phyloP scores from a whole-genome alignment of 1,140 invertebrate species.

The Pseudachorutes palmiensis region DNA sequence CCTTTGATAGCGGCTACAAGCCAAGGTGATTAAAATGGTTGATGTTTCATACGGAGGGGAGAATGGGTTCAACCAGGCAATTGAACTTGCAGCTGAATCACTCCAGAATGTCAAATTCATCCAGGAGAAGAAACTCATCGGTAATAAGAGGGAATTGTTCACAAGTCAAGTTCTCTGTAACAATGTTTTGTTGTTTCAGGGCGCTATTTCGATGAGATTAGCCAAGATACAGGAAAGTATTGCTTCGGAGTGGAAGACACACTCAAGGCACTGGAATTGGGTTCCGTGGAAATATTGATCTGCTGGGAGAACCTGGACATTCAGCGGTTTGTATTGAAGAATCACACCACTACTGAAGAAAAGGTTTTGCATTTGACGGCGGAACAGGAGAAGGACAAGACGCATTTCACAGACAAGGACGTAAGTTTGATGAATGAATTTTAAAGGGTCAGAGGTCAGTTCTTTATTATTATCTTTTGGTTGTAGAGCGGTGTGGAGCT shows the following conservation, averaged over 20 bases:
- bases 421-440: constrained; percentile 44
- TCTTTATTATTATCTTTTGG: constrained; percentile 16
- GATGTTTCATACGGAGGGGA: constrained; percentile 99
- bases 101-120: constrained; percentile 99
- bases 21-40: constrained; percentile 96
- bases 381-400: constrained; percentile 97
- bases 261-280: constrained; percentile 88
- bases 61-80: constrained; percentile 99
- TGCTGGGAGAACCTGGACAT: constrained; percentile 99
- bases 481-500: constrained; percentile 88
- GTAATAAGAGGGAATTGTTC: constrained; percentile 45
- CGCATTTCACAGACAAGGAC: constrained; percentile 97
- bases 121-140: constrained; percentile 99
- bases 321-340: constrained; percentile 90
- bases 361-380: constrained; percentile 90
- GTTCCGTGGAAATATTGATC: constrained; percentile 95
- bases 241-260: constrained; percentile 99
- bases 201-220: constrained; percentile 98
- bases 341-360: constrained; percentile 69
- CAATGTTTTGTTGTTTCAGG: constrained; percentile 49
- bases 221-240: constrained; percentile 97
- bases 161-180: no score
- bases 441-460: background rate
- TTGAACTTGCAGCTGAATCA: constrained; percentile 95
- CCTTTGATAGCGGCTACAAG: constrained; percentile 74